These are phyloP conservation scores for Microtus pennsylvanicus DNA, from an alignment of 2,113 vertebrate genomes.

Conservation along the genomic window DNA sequence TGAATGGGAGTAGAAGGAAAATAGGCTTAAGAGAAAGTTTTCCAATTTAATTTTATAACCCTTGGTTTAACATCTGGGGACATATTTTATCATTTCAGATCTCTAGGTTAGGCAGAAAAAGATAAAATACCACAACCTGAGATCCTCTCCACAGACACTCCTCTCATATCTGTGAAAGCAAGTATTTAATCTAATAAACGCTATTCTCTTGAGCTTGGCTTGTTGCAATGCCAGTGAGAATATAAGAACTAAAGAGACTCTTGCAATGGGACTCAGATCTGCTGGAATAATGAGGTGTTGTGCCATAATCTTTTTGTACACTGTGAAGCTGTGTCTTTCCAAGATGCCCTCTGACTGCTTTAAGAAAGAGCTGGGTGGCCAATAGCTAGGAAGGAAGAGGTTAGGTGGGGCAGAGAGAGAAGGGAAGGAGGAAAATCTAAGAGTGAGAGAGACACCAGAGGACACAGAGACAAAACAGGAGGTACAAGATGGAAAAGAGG, in stretches of 20 bases:
- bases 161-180: not conserved
- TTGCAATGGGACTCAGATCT: not conserved
- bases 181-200: not conserved
- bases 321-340: too few relatives aligned
- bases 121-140: not conserved
- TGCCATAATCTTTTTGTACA: too few relatives aligned
- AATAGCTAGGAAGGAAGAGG: too few relatives aligned
- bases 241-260: not conserved
- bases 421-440: too few relatives aligned
- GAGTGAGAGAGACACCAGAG: too few relatives aligned
- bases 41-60: not conserved
- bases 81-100: slow-evolving; percentile 36
- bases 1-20: not conserved
- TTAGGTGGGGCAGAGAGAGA: too few relatives aligned
- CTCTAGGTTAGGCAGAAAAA: not conserved
- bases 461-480: too few relatives aligned
- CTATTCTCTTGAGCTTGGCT: not conserved
- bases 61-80: not conserved
- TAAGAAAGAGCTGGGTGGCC: too few relatives aligned
- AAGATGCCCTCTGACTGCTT: too few relatives aligned
- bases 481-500: too few relatives aligned
- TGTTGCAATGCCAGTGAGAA: not conserved
- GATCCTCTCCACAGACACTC: not conserved
- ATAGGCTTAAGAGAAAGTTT: not conserved
- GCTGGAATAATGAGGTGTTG: not conserved